Conservation (phyloP, 2,113 vertebrate genomes). For the Falcunculus frontatus region DNA sequence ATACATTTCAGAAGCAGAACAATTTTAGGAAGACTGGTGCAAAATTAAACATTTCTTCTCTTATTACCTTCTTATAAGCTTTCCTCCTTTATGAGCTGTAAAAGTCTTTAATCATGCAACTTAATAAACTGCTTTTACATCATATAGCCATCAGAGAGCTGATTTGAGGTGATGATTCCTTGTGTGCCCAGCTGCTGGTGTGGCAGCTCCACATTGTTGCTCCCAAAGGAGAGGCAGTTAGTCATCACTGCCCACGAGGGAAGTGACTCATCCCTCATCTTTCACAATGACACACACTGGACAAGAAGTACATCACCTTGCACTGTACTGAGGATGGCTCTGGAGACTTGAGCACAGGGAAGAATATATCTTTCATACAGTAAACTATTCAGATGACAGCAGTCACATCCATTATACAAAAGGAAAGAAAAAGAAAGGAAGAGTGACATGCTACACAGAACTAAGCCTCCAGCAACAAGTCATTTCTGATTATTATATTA, state of each 20-base stretch:
- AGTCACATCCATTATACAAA: background rate
- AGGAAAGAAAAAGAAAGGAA: background rate
- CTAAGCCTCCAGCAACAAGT: background rate
- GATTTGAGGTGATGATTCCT: background rate
- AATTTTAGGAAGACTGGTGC: background rate
- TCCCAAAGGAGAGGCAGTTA: background rate
- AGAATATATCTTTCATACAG: background rate
- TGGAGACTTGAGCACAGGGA: background rate
- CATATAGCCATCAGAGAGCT: background rate
- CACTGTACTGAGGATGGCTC: background rate
- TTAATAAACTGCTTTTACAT: background rate
- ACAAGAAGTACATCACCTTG: background rate
- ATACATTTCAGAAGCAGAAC: background rate
- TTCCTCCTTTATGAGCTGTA: background rate
- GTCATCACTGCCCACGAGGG: background rate
- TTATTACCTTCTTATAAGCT: background rate
- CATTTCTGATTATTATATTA: background rate
- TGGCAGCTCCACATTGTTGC: background rate
- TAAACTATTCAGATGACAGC: background rate
- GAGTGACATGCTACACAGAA: background rate
- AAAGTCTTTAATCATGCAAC: background rate
- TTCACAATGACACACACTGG: background rate
- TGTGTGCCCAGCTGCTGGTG: background rate
- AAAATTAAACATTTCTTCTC: background rate
- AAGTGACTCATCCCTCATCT: background rate